Evolutionary conservation across 2,113 vertebrate genomes (phyloP).

Genomic region (Heteronetta atricapilla): DNA sequence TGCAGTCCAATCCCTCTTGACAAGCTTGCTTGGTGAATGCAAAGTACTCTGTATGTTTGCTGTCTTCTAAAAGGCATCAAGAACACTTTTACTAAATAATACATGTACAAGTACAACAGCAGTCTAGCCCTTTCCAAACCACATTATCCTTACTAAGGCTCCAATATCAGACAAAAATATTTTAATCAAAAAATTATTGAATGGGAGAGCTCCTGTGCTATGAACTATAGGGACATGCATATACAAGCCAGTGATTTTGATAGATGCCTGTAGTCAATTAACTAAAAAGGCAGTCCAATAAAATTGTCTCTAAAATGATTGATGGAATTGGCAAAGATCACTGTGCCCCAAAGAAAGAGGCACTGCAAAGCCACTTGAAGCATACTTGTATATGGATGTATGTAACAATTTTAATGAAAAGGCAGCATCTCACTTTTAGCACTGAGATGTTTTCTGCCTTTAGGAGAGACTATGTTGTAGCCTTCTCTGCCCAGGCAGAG

Average conservation of each 20-base stretch:
- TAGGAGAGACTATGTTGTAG: rapidly evolving
- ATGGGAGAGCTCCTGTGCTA: background rate
- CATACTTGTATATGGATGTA: rapidly evolving
- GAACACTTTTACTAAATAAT: slow-evolving; percentile 36
- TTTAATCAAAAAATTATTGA: background rate
- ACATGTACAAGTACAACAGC: background rate
- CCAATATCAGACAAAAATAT: background rate
- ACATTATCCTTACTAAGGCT: background rate
- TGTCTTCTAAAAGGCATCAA: background rate
- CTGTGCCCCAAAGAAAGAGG: background rate
- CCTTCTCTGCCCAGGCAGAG: background rate
- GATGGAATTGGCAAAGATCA: background rate
- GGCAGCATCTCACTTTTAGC: background rate
- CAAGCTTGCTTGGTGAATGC: background rate
- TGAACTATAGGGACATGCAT: background rate
- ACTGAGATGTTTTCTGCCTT: background rate
- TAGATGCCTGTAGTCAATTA: background rate
- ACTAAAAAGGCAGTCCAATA: background rate
- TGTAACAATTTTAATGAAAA: background rate
- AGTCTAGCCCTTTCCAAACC: background rate
- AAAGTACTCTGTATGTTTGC: background rate
- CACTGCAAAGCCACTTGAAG: background rate
- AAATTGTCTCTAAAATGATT: background rate
- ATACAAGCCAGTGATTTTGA: background rate
- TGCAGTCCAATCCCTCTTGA: background rate